Percentiles rank a stretch among this genome's conserved stretches.
These are phyloP conservation scores for Orgyia antiqua DNA, from an alignment of 2,888 invertebrate genomes.

Conservation along the genomic window DNA sequence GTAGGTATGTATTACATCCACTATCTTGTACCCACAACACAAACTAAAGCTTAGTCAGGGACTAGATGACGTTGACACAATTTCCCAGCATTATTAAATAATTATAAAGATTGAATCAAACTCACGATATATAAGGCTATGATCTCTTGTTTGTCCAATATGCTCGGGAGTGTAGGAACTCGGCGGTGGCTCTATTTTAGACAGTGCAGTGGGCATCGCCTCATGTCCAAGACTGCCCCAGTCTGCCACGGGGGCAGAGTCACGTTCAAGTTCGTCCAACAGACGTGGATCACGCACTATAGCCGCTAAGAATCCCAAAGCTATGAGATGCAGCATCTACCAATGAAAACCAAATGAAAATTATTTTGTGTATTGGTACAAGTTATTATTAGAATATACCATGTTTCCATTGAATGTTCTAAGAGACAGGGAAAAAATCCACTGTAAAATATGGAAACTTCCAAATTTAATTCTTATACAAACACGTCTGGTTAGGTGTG, in stretches of 20 bases:
- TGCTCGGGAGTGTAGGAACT: slow-evolving; percentile 69
- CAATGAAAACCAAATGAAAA: slow-evolving; percentile 1
- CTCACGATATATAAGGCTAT: slow-evolving; percentile 83
- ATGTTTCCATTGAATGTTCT: not conserved
- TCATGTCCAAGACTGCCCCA: slow-evolving; percentile 56
- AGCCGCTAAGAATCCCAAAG: slow-evolving; percentile 85
- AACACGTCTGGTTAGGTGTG: too few relatives aligned
- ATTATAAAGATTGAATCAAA: slow-evolving; percentile 24
- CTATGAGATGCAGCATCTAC: slow-evolving; percentile 88
- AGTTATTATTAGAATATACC: not conserved
- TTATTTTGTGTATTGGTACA: not conserved
- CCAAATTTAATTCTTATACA: too few relatives aligned
- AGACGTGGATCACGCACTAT: slow-evolving; percentile 85
- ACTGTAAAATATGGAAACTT: too few relatives aligned
- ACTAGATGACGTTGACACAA: too few relatives aligned
- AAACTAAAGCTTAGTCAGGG: too few relatives aligned
- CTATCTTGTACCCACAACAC: too few relatives aligned
- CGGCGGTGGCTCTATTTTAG: slow-evolving; percentile 81
- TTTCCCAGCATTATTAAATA: too few relatives aligned
- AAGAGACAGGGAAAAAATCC: too few relatives aligned
- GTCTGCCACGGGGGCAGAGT: slow-evolving; percentile 57
- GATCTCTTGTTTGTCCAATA: slow-evolving; percentile 71
- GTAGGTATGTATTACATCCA: too few relatives aligned
- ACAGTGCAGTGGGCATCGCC: slow-evolving; percentile 83
- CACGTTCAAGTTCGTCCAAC: slow-evolving; percentile 79